A percentile compares a stretch with the other conserved stretches of the same genome.
These are phyloP conservation scores for Drosophila bunnanda DNA, from an alignment of 2,888 invertebrate genomes.

Conservation along the genomic window DNA sequence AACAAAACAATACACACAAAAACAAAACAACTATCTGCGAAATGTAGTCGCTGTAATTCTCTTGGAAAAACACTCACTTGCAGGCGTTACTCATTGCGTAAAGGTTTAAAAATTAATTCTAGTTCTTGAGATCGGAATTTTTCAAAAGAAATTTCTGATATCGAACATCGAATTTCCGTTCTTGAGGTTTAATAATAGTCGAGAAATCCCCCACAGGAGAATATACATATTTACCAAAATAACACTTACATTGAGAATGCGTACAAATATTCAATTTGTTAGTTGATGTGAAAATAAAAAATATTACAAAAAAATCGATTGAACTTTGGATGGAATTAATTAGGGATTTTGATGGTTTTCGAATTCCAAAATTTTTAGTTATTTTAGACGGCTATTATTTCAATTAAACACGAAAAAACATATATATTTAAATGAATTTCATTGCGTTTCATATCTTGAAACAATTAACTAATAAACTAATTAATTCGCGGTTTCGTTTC, in stretches of 20 bases:
- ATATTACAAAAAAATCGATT: constrained; percentile 10
- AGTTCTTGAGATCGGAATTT: constrained; percentile 41
- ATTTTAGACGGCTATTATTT: neutral
- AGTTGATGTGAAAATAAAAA: constrained; percentile 71
- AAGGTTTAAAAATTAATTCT: constrained; percentile 6
- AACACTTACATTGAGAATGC: constrained; percentile 15
- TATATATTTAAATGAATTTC: too few relatives aligned
- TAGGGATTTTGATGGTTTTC: too few relatives aligned
- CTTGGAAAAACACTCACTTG: constrained; percentile 22
- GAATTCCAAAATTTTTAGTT: neutral
- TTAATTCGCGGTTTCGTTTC: neutral
- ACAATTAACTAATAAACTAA: neutral
- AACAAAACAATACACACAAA: constrained; percentile 28
- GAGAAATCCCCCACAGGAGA: constrained; percentile 17
- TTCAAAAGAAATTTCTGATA: constrained; percentile 42
- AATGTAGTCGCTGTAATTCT: constrained; percentile 50
- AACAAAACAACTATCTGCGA: constrained; percentile 28
- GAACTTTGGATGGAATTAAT: too few relatives aligned
- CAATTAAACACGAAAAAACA: neutral
- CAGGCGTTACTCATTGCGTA: constrained; percentile 13
- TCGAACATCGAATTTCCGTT: constrained; percentile 27
- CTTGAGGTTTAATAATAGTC: constrained; percentile 27
- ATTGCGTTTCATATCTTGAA: neutral
- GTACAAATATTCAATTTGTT: constrained; percentile 61
- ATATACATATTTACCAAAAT: constrained; percentile 12